Percentiles rank a stretch among this genome's conserved stretches.
These are phyloP conservation scores for Allobates femoralis DNA, from an alignment of 2,797 vertebrate species.

Conservation along the genomic window DNA sequence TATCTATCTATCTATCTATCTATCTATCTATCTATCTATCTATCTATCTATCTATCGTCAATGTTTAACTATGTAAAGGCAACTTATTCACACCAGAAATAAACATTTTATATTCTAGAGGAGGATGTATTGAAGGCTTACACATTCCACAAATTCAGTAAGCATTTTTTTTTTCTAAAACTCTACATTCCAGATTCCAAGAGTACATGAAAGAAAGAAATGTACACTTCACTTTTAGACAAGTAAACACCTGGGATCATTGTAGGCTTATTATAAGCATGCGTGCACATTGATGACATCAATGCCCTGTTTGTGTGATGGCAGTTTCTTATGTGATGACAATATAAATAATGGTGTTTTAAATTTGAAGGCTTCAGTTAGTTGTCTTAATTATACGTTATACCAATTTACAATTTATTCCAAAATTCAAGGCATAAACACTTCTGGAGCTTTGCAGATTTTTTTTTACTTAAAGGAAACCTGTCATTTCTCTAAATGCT, in stretches of 20 bases:
- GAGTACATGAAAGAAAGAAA: constrained; percentile 29
- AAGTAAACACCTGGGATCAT: background rate
- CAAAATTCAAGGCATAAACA: background rate
- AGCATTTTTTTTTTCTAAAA: constrained; percentile 26
- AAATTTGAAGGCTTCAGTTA: background rate
- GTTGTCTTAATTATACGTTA: background rate
- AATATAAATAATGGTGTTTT: background rate
- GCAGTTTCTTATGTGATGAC: background rate
- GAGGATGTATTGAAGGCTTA: background rate
- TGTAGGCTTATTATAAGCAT: background rate
- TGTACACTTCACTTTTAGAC: constrained; percentile 14
- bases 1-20: too few relatives aligned
- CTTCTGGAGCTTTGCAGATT: too few relatives aligned
- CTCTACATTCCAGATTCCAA: constrained; percentile 41
- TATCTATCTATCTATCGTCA: background rate
- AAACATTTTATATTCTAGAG: background rate
- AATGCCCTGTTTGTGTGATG: background rate
- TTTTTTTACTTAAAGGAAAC: too few relatives aligned
- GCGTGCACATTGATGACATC: background rate
- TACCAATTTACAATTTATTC: background rate
- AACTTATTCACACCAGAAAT: too few relatives aligned
- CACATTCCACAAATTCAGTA: constrained; percentile 41
- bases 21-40: too few relatives aligned
- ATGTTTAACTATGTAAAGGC: too few relatives aligned
- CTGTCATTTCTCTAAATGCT: too few relatives aligned